A percentile compares a stretch with the other conserved stretches of the same genome.
Evolutionary conservation across 2,797 vertebrate species (phyloP).

Genomic region (Malurus splendens): DNA sequence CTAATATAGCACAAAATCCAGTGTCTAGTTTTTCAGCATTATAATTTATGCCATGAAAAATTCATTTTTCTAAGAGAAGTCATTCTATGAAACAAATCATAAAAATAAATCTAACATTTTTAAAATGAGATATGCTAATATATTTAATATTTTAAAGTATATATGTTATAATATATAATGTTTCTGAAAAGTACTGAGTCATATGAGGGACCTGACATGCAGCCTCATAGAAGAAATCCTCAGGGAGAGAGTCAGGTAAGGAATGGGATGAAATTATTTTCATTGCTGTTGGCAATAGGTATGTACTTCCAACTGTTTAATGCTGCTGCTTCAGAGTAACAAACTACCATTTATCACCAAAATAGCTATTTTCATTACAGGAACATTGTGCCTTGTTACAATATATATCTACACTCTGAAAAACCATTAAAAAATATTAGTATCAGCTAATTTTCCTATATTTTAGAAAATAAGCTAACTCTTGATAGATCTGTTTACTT

Average conservation of each 20-base stretch:
- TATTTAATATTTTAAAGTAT: background rate
- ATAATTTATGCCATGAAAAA: background rate
- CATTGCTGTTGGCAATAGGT: background rate
- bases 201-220: background rate
- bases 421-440: background rate
- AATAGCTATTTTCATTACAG: background rate
- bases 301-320: background rate
- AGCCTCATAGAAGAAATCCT: background rate
- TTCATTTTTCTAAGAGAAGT: background rate
- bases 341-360: background rate
- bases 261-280: background rate
- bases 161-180: background rate
- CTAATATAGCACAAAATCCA: background rate
- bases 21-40: background rate
- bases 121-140: fast-evolving
- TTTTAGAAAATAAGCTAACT: background rate
- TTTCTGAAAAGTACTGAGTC: background rate
- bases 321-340: background rate
- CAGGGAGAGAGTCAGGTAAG: background rate
- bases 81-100: background rate
- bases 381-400: background rate
- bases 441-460: background rate
- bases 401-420: background rate
- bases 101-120: background rate
- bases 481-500: background rate